Base-by-base conservation (phyloP, 2,888 invertebrate species). In the Stictocephala bisonia region DNA sequence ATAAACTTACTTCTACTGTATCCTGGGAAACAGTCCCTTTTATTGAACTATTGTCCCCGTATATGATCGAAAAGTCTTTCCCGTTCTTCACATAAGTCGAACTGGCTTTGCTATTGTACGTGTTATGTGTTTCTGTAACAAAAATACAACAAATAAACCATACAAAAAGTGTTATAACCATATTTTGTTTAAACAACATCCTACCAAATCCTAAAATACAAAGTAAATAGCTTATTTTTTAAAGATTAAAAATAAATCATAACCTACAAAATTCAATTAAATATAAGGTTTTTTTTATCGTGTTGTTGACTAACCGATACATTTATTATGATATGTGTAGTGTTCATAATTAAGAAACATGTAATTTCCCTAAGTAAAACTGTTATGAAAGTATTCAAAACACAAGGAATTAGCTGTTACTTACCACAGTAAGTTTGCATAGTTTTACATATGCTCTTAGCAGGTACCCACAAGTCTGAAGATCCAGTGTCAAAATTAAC, bases 401-500 rank as follows among this genome's bases (percentile, higher is more conserved):
- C 6, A n/a, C 15, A n/a, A 44, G 44, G n/a, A n/a, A n/a, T 51
- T 51, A 7, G 13, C 44, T 24, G 6, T 24, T 2, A 60, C 64
- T 41, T 18, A 64, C 64, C 24, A 18, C 64, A 64, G 44, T 64
- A 64, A n/a, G 11, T 27, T 1, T 11, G 13, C n/a, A 41, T 24
- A 2, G n/a, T 41, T 3, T 44, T 15, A 11, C 64, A 64, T 11
- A 64, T 64, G 15, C 26, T 92, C 85, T 97, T 97, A n/a, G 98
- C 98, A 2, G 99, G 99, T 74, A 99, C 92, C 99, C 99, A 99
- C 71, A 99, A 88, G 85, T 99, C 99, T 48, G 98, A 96, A 2
- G 98, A 98, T 76, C 99, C 99, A 0, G 99, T 99, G 85, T 99
- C 99, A 85, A 99, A 99, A 73, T 99, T 93, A 76, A 98, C 97